phyloP scores from a whole-genome alignment of 2,113 vertebrate genomes.

The Stegostoma tigrinum region DNA sequence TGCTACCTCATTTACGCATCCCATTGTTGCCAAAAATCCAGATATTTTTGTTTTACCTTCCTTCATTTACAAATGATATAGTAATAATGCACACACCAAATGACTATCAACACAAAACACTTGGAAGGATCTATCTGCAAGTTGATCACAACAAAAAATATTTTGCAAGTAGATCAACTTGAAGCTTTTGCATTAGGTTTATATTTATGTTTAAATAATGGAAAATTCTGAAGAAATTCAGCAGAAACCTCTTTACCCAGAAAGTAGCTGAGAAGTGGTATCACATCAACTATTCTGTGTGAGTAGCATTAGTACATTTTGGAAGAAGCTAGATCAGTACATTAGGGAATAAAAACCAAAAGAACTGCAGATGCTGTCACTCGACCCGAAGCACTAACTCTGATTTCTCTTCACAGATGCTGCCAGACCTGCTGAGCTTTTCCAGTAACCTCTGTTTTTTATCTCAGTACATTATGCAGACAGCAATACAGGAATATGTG shows the following conservation, averaged over 20 bases:
- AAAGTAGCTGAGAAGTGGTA: not conserved
- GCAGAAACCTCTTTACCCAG: not conserved
- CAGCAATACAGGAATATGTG: not conserved
- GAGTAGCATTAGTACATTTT: not conserved
- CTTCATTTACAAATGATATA: not conserved
- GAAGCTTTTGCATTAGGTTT: not conserved
- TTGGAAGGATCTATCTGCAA: not conserved
- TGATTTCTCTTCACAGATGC: no score
- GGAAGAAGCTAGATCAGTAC: not conserved
- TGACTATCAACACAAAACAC: not conserved
- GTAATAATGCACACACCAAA: not conserved
- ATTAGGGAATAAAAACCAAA: not conserved
- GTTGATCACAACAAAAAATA: not conserved
- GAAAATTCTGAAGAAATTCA: not conserved
- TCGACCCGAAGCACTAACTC: no score
- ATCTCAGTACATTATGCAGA: not conserved
- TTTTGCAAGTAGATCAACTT: not conserved
- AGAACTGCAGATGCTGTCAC: no score
- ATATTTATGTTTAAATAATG: not conserved
- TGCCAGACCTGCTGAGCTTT: no score
- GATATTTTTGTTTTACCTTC: not conserved
- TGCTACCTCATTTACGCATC: not conserved
- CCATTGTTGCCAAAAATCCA: not conserved
- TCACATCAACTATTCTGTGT: not conserved
- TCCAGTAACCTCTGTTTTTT: no score